phyloP scores from a whole-genome alignment of 2,888 invertebrate genomes.

The Phyto melanocephala region DNA sequence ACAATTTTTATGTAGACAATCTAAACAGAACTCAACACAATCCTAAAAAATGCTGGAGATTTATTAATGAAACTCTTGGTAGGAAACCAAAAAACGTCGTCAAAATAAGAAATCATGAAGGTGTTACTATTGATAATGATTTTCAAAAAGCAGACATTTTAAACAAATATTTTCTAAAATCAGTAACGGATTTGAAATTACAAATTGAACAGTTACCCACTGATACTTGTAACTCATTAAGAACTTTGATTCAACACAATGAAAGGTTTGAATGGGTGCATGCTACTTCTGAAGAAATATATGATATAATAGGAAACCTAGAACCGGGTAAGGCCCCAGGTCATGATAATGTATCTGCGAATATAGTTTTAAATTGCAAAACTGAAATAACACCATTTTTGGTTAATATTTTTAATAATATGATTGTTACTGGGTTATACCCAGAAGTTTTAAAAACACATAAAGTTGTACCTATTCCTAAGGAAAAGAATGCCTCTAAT shows the following conservation, averaged over 20 bases:
- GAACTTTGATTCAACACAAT: not conserved
- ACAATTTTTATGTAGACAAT: not conserved
- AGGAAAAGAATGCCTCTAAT: not conserved
- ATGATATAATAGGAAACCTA: not conserved
- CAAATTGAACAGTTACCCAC: not conserved
- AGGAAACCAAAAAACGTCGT: not conserved
- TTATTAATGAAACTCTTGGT: slow-evolving; percentile 11
- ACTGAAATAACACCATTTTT: not conserved
- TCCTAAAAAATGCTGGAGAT: not conserved
- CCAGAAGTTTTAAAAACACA: not conserved
- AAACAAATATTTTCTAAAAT: not conserved
- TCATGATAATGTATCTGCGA: not conserved
- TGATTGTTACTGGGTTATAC: not conserved
- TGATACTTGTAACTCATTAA: not conserved
- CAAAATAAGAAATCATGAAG: not conserved
- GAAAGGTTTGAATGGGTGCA: not conserved
- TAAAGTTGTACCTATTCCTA: not conserved
- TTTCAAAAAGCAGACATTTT: not conserved
- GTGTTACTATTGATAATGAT: not conserved
- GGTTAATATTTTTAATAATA: not conserved
- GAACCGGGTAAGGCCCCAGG: not conserved
- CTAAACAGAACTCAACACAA: not conserved
- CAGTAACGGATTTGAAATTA: not conserved
- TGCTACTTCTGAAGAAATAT: not conserved
- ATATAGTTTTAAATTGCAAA: not conserved